Evolutionary conservation across 2,113 vertebrate species (phyloP).

Genomic region (Microtus oregoni): DNA sequence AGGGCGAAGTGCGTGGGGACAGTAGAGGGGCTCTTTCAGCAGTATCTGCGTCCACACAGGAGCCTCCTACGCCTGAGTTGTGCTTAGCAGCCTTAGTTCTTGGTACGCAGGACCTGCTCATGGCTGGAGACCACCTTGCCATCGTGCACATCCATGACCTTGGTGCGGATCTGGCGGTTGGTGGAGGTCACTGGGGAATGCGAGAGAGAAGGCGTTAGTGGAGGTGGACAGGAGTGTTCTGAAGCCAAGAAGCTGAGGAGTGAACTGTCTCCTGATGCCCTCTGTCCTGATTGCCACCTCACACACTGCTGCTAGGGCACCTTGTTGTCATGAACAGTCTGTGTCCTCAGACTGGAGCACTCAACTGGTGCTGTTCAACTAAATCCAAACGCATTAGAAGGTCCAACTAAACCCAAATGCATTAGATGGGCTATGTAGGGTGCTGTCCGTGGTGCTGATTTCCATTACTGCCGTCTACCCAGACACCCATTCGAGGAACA

Average conservation of each 20-base stretch:
- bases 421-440: fast-evolving
- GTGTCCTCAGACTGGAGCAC: background rate
- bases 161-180: conserved; percentile 87
- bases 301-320: background rate
- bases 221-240: background rate
- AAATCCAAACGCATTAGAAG: background rate
- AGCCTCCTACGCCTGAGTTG: background rate
- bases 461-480: background rate
- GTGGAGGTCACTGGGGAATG: conserved; percentile 80
- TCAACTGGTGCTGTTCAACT: background rate
- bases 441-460: conserved; percentile 69
- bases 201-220: background rate
- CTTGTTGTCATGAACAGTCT: background rate
- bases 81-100: background rate
- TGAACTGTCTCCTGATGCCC: background rate
- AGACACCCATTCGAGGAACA: background rate
- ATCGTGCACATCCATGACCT: conserved; percentile 88
- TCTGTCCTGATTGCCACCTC: background rate
- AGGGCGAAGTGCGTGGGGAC: background rate
- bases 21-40: background rate
- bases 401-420: background rate
- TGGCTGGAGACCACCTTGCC: conserved; percentile 89
- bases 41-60: background rate
- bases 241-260: background rate
- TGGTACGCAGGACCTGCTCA: conserved; percentile 86